Evolutionary conservation across 2,888 invertebrate species (phyloP), one percentile per base, ranked within the genome.

Genomic region (Dasysyrphus albostriatus): DNA sequence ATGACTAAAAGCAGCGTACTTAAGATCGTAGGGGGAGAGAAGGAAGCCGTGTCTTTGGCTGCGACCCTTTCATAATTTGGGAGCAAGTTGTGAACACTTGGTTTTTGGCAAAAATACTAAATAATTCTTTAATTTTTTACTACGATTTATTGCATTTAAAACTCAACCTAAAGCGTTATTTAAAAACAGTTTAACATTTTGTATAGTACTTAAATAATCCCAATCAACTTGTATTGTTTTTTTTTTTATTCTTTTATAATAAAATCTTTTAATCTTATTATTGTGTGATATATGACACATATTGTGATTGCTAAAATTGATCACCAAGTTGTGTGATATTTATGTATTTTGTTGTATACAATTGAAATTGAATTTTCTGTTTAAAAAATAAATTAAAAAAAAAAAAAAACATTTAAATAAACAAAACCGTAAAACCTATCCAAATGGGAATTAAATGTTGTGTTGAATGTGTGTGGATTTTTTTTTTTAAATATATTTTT

Each of bases 321-420:
- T 51, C 49, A 12, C 67, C 29, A 58, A 67, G 67, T 65, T 67
- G n/a, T 58, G 56, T 42, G 67, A 58, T 67, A 24, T 24, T 24
- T 24, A 24, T 24, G 3, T 54, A 54, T 44, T 76, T 29, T 47
- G 10, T 34, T 56, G 37, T 54, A 19, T 12, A 39, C 37, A 44
- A 76, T 14, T 24, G 24, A 67, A 76, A 75, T 75, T 65, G 32
- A 75, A 37, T 75, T 75, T 65, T 44, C 6, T 34, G 12, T 14
- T 2, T 29, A 34, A 47, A 6, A 24, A 37, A 59, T 24, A 24
- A 24, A 24, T 24, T 2, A 44, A 39, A 34, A 8, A 58, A 73
- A 8, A 61, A 24, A 51, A 19, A 14, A 59, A 73, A 34, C 14
- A 63, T 10, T n/a, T 5, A 32, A 8, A 34, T 6, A 34, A 74